These are phyloP conservation scores for Oryzias javanicus DNA, from an alignment of 2,113 vertebrate genomes.

Conservation along the genomic window DNA sequence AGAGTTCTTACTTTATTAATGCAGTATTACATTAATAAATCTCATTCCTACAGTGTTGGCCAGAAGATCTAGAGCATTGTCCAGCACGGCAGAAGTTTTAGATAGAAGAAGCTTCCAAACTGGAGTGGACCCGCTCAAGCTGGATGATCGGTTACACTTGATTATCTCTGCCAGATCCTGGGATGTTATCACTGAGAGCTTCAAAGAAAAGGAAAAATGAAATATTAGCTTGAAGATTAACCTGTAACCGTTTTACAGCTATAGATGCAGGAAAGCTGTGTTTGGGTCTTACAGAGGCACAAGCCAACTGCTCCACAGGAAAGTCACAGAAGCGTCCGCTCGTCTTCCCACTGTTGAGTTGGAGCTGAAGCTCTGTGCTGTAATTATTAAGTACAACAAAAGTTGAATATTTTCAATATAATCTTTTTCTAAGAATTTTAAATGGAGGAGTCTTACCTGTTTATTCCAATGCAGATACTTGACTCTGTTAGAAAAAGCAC, in stretches of 20 bases:
- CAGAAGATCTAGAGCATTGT: conserved; percentile 58
- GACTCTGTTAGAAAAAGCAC: conserved; percentile 45
- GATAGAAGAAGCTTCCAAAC: conserved; percentile 67
- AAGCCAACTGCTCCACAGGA: conserved; percentile 60
- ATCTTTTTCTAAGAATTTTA: not conserved
- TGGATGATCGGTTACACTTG: conserved; percentile 31
- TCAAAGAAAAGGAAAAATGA: no score
- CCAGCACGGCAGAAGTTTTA: conserved; percentile 50
- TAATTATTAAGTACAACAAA: conserved; percentile 8
- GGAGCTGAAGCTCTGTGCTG: conserved; percentile 54
- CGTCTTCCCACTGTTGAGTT: conserved; percentile 21
- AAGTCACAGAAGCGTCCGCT: conserved; percentile 53
- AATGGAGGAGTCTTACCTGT: conserved; percentile 59
- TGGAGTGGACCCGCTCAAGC: conserved; percentile 23
- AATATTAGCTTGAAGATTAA: no score
- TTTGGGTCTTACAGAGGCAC: conserved; percentile 54
- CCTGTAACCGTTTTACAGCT: not conserved
- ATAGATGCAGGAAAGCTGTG: not conserved
- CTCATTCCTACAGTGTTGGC: conserved; percentile 26
- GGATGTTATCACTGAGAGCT: conserved; percentile 43
- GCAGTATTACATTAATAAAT: not conserved
- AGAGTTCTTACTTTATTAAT: not conserved
- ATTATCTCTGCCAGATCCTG: conserved; percentile 32
- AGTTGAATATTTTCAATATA: not conserved
- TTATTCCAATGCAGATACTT: conserved; percentile 51